These are phyloP conservation scores for Drosophila multiciliata DNA, from an alignment of 2,888 invertebrate species.

Conservation along the genomic window DNA sequence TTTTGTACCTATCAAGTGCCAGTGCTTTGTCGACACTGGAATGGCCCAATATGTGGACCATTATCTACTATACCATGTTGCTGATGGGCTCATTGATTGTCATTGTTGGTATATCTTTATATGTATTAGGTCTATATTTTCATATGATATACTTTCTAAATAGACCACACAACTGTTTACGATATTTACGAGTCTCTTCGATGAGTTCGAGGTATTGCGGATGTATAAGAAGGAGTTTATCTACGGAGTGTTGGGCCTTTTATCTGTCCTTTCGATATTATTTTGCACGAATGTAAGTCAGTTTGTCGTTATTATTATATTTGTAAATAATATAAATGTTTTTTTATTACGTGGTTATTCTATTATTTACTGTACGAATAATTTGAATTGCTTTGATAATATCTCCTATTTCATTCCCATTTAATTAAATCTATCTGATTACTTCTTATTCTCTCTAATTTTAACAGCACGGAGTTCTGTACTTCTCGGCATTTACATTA, in stretches of 20 bases:
- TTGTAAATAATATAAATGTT: background rate
- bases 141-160: background rate
- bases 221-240: conserved; percentile 60
- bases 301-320: background rate
- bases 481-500: conserved; percentile 58
- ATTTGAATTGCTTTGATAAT: no score
- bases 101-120: conserved; percentile 87
- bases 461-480: conserved; percentile 68
- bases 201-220: conserved; percentile 80
- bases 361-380: no score
- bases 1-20: conserved; percentile 71
- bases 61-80: conserved; percentile 91
- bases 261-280: conserved; percentile 64
- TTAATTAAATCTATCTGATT: background rate
- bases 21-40: conserved; percentile 68
- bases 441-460: background rate
- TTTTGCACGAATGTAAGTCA: conserved; percentile 80
- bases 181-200: conserved; percentile 76
- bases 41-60: conserved; percentile 90
- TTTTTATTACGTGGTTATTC: no score
- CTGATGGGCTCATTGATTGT: conserved; percentile 90
- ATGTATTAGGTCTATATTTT: background rate
- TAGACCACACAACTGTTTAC: conserved; percentile 79
- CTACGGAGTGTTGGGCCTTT: conserved; percentile 51
- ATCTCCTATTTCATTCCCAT: background rate